These are phyloP conservation scores for Pristionchus japonicus DNA, from an alignment of 2,888 invertebrate genomes.

Conservation along the genomic window DNA sequence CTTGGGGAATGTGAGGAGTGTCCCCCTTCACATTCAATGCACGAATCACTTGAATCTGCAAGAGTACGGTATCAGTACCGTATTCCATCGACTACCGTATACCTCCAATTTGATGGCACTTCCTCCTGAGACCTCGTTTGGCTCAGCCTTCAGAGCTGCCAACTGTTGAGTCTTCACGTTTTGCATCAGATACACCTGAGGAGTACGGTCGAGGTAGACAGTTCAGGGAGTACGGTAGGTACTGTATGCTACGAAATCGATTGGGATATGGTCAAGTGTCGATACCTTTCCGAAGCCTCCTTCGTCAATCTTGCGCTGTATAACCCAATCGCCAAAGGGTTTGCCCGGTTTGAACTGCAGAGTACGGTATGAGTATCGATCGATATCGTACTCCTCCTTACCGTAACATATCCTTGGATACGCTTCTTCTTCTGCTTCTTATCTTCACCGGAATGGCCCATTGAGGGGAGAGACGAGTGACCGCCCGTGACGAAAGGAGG, in stretches of 20 bases:
- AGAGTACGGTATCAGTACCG: not conserved
- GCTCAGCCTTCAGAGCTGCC: slow-evolving; percentile 68
- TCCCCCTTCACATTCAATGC: slow-evolving; percentile 56
- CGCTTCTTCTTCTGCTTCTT: slow-evolving; percentile 5
- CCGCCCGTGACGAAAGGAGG: not conserved
- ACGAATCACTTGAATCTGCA: slow-evolving; percentile 55
- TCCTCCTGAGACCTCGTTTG: slow-evolving; percentile 67
- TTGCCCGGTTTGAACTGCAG: not conserved
- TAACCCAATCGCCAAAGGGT: slow-evolving; percentile 61
- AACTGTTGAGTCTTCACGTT: not conserved
- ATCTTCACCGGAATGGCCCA: not conserved
- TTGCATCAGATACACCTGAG: slow-evolving; percentile 48
- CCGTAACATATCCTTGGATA: not conserved
- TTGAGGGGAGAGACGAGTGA: not conserved
- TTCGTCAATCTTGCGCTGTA: slow-evolving; percentile 62
- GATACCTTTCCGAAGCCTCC: slow-evolving; percentile 69
- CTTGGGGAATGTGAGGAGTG: slow-evolving; percentile 61
- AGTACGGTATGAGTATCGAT: not conserved
- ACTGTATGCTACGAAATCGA: not conserved
- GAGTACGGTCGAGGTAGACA: not conserved
- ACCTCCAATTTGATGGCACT: slow-evolving; percentile 64
- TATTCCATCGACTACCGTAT: not conserved
- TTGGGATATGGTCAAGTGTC: not conserved
- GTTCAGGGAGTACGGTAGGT: slow-evolving; percentile 19
- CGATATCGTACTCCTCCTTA: not conserved